phyloP scores from a whole-genome alignment of 2,888 invertebrate genomes.

The Leucozona laternaria region DNA sequence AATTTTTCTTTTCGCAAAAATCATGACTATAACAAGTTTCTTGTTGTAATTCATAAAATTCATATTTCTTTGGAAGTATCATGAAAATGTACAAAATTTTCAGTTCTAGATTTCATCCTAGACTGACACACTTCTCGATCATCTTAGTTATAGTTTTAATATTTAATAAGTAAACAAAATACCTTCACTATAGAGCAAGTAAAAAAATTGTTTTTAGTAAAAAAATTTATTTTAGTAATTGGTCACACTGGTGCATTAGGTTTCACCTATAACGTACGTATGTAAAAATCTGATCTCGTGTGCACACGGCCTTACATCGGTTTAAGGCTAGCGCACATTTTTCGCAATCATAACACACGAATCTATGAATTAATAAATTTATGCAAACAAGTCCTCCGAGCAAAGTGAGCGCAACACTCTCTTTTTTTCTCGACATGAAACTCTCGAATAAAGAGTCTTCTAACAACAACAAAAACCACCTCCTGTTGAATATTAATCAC shows the following conservation, averaged over 20 bases:
- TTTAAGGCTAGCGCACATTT: constrained; percentile 28
- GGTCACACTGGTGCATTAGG: not conserved
- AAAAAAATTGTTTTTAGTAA: too few relatives aligned
- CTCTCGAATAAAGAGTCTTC: constrained; percentile 19
- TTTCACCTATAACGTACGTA: constrained; percentile 25
- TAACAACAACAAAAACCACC: not conserved
- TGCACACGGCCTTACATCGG: constrained; percentile 35
- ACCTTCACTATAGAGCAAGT: too few relatives aligned
- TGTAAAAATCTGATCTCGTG: constrained; percentile 71
- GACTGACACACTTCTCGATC: too few relatives aligned
- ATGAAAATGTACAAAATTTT: too few relatives aligned
- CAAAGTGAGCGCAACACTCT: constrained; percentile 49
- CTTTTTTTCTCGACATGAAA: constrained; percentile 53
- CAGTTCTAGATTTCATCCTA: too few relatives aligned
- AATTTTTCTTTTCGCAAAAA: too few relatives aligned
- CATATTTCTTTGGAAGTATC: too few relatives aligned
- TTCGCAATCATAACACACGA: constrained; percentile 57
- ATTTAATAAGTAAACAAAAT: too few relatives aligned
- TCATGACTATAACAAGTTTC: not conserved
- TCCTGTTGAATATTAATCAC: constrained; percentile 66
- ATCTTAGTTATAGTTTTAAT: too few relatives aligned
- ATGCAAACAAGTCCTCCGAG: constrained; percentile 66
- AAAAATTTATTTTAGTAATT: not conserved
- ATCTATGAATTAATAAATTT: constrained; percentile 75
- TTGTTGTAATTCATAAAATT: too few relatives aligned